Percentiles rank a stretch among this genome's conserved stretches.
Conservation (phyloP, 2,888 invertebrate species). For the Pterobdella sp. region DNA sequence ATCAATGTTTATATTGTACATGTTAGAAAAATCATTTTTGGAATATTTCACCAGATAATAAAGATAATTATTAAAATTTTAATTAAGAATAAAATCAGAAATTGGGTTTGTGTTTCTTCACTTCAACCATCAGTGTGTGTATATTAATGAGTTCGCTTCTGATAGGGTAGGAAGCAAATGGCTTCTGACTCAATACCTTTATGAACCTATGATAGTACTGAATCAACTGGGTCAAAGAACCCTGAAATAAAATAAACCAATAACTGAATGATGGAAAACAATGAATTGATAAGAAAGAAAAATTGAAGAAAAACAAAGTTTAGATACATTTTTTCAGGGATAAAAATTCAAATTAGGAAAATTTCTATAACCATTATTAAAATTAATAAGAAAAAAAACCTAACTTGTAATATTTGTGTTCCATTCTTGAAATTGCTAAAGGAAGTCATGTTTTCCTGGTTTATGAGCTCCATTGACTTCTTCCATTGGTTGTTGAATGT, state of each 20-base stretch:
- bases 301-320: background rate
- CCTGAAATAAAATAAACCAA: slow-evolving; percentile 49
- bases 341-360: background rate
- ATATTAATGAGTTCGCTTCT: slow-evolving; percentile 84
- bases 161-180: slow-evolving; percentile 53
- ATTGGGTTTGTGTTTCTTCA: slow-evolving; percentile 95
- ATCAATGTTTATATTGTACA: too few relatives aligned
- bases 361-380: background rate
- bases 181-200: slow-evolving; percentile 73
- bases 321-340: background rate
- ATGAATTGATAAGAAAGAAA: background rate
- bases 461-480: slow-evolving; percentile 83
- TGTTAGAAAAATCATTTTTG: too few relatives aligned
- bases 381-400: too few relatives aligned
- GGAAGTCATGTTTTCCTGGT: slow-evolving; percentile 82
- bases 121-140: slow-evolving; percentile 97
- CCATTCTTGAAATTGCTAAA: slow-evolving; percentile 95
- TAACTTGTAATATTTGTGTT: slow-evolving; percentile 81
- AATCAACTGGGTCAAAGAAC: slow-evolving; percentile 85
- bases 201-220: slow-evolving; percentile 96
- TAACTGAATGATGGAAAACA: background rate
- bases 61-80: too few relatives aligned
- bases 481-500: slow-evolving; percentile 91
- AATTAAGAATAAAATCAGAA: too few relatives aligned
- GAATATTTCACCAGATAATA: too few relatives aligned